Evolutionary conservation across 2,113 vertebrate genomes (phyloP), one percentile per base, ranked within the genome.

Genomic region (Cheilinus undulatus): DNA sequence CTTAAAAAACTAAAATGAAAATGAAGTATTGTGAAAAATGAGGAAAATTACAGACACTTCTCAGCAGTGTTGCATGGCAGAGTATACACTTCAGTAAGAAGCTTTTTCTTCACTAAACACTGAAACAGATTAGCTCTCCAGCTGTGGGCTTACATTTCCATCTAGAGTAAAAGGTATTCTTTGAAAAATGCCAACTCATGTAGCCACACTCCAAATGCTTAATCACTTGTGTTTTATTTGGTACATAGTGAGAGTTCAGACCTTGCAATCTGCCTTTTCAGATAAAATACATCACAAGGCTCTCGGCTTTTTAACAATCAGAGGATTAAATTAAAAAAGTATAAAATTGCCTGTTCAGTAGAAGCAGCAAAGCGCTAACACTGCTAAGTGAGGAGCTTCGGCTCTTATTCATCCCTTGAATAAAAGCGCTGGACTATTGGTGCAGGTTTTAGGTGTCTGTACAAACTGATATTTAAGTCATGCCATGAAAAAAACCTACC

Each of bases 241-340:
- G 30, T 27, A 36, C 13, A 56, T 49, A 73, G 4, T 8, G 9
- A 58, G 15, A 32, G 17, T 54, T 60, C 15, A 43, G 28, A 69
- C 23, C 19, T 9, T 17, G 10, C 9, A 49, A 69, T 38, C 28
- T 4, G 5, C 28, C 59, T 53, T 15, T 48, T 20, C n/a, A 38
- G n/a, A 74, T 34, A 20, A 19, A 58, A 73, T 73, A 34, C 51
- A 57, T 64, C 23, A 63, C 54, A 49, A 23, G n/a, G 30, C 24
- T 80, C 36, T 42, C 15, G 57, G 26, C 22, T 67, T 45, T 68
- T 32, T 34, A 66, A 58, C 54, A 83, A 53, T 62, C 34, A 26
- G 30, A 51, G 19, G 59, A 59, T 74, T 66, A 27, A 7, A 36
- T 48, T 57, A 9, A 3, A 45, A 61, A 62, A 67, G 17, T 59